Conservation (phyloP, 1,140 invertebrate species). For the Brachionus asplanchnoidis region DNA sequence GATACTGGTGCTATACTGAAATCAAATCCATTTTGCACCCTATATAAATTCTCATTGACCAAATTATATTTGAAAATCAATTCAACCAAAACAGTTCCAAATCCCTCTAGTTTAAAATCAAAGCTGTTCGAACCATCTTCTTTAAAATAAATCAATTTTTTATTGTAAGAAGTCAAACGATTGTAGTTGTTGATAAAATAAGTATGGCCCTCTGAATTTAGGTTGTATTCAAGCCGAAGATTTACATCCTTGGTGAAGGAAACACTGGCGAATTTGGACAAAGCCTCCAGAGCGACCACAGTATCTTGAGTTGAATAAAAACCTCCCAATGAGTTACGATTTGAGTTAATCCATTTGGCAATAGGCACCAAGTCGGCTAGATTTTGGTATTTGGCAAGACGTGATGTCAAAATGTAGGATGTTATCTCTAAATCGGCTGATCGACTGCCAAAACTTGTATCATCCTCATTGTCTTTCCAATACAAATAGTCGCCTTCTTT, state of each 20-base stretch:
- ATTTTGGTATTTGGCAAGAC: slow-evolving; percentile 51
- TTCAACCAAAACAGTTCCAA: slow-evolving; percentile 20
- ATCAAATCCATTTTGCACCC: slow-evolving; percentile 1
- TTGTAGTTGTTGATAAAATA: slow-evolving; percentile 4
- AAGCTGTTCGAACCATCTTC: neutral
- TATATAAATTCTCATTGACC: neutral
- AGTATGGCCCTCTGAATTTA: neutral
- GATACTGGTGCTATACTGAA: neutral
- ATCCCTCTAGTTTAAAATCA: neutral
- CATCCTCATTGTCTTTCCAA: neutral
- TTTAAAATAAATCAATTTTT: neutral
- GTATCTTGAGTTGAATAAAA: slow-evolving; percentile 69
- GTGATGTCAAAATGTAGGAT: slow-evolving; percentile 70
- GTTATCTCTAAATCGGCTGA: slow-evolving; percentile 79
- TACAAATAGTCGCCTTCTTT: slow-evolving; percentile 12
- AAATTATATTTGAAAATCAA: slow-evolving; percentile 28
- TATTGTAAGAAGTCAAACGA: neutral
- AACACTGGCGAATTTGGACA: slow-evolving; percentile 49
- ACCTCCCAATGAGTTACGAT: slow-evolving; percentile 73
- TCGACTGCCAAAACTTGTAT: slow-evolving; percentile 48
- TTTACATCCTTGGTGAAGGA: neutral
- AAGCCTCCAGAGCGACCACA: slow-evolving; percentile 58
- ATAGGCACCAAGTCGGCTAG: slow-evolving; percentile 65
- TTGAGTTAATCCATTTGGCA: slow-evolving; percentile 76
- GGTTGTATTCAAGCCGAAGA: neutral